These are phyloP conservation scores for Pteropus alecto DNA, from an alignment of 2,113 vertebrate genomes.

Conservation along the genomic window DNA sequence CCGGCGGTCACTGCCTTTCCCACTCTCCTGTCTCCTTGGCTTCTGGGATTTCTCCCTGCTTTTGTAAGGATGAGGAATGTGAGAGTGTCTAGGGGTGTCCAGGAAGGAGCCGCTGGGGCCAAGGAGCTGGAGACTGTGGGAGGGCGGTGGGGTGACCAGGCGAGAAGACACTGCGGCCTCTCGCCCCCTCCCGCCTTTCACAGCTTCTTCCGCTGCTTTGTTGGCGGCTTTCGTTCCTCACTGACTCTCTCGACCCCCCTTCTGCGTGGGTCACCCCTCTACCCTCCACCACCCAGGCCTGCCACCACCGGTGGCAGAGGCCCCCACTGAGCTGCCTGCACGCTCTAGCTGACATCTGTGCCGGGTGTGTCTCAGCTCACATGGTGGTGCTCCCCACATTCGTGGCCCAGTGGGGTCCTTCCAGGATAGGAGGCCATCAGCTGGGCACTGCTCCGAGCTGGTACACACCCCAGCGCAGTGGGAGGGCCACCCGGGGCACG, in stretches of 20 bases:
- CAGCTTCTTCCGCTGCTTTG: not conserved
- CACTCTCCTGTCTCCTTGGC: not conserved
- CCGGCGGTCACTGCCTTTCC: not conserved
- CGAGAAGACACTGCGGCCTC: not conserved
- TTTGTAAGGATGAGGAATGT: not conserved
- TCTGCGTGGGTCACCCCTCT: rapidly evolving
- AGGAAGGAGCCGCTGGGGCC: not conserved
- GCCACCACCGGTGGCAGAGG: no score
- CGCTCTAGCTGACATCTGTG: not conserved
- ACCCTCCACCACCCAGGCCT: rapidly evolving
- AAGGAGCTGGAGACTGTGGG: not conserved
- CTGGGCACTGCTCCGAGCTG: rapidly evolving
- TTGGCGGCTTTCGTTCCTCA: rapidly evolving
- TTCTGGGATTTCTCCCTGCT: not conserved
- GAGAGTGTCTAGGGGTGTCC: not conserved
- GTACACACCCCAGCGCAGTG: rapidly evolving
- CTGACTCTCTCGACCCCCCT: rapidly evolving
- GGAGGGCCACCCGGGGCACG: no score
- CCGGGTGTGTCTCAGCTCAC: not conserved
- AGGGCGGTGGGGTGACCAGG: rapidly evolving
- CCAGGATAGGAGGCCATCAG: not conserved
- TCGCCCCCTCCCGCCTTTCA: rapidly evolving
- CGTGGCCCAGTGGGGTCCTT: rapidly evolving
- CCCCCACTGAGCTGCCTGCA: no score
- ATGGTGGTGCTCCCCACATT: not conserved